A percentile compares a stretch with the other conserved stretches of the same genome.
Conservation (phyloP, 2,888 invertebrate genomes). For the Diaphora mendica region DNA sequence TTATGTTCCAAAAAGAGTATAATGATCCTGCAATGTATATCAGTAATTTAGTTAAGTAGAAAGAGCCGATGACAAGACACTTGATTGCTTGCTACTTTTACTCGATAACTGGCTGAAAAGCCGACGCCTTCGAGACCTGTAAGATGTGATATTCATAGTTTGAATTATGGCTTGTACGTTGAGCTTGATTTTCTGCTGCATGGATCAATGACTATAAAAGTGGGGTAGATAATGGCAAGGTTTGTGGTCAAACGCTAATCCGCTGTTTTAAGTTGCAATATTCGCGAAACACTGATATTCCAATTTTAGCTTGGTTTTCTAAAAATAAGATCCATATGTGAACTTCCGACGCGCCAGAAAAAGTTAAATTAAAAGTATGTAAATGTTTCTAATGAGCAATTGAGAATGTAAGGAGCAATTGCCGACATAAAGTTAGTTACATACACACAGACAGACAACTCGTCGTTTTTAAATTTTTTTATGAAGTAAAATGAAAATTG, state of each 20-base stretch:
- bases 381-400: not conserved
- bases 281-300: not conserved
- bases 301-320: conserved; percentile 4
- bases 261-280: not conserved
- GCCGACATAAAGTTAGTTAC: not conserved
- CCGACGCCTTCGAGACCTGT: not conserved
- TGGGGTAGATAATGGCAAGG: not conserved
- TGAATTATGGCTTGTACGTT: conserved; percentile 50
- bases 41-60: conserved; percentile 35
- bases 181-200: conserved; percentile 60
- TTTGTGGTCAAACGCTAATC: not conserved
- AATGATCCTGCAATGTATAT: conserved; percentile 44
- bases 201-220: conserved; percentile 51
- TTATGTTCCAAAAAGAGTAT: conserved; percentile 46
- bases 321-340: not conserved
- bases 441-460: not conserved
- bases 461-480: not conserved
- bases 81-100: conserved; percentile 20
- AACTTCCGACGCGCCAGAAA: not conserved
- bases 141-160: conserved; percentile 33
- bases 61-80: conserved; percentile 16
- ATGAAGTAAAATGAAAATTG: conserved; percentile 7
- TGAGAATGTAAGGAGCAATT: not conserved
- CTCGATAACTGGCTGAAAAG: conserved; percentile 6
- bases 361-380: too few relatives aligned